Percentiles rank a stretch among this genome's conserved stretches.
Evolutionary conservation across 2,113 vertebrate species (phyloP).

Genomic region (Struthio camelus): DNA sequence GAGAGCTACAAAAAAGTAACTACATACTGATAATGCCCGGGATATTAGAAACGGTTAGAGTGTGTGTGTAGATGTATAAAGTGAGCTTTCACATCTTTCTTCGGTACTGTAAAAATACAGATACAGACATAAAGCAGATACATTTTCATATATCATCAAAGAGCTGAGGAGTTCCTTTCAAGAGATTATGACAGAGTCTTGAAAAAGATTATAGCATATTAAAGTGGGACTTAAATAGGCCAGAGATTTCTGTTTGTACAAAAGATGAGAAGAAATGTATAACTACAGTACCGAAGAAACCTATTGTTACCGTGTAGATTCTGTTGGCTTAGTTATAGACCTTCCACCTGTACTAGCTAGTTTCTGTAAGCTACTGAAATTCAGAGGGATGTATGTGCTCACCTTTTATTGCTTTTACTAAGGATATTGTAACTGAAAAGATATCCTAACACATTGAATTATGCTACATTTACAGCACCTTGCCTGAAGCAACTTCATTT

Average conservation of each 20-base stretch:
- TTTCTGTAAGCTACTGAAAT: slow-evolving; percentile 45
- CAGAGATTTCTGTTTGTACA: slow-evolving; percentile 46
- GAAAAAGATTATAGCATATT: slow-evolving; percentile 42
- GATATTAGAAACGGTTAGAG: slow-evolving; percentile 35
- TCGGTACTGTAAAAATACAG: background rate
- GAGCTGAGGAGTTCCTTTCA: slow-evolving; percentile 16
- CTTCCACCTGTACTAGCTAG: slow-evolving; percentile 40
- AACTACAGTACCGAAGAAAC: slow-evolving; percentile 42
- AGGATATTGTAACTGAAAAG: slow-evolving; percentile 48
- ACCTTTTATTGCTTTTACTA: slow-evolving; percentile 56
- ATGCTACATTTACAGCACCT: background rate
- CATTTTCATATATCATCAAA: slow-evolving; percentile 46
- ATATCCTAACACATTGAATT: slow-evolving; percentile 37
- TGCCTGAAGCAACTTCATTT: slow-evolving; percentile 43
- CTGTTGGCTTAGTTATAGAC: slow-evolving; percentile 54
- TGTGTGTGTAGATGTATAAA: slow-evolving; percentile 44
- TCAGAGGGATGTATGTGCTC: slow-evolving; percentile 32
- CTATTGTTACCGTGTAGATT: slow-evolving; percentile 26
- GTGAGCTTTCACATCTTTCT: slow-evolving; percentile 29
- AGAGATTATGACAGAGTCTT: slow-evolving; percentile 47
- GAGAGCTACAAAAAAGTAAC: background rate
- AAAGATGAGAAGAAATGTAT: slow-evolving; percentile 9
- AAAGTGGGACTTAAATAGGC: slow-evolving; percentile 53
- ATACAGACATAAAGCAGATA: slow-evolving; percentile 8
- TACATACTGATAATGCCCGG: slow-evolving; percentile 17